These are phyloP conservation scores for Phyllopteryx taeniolatus DNA, from an alignment of 2,113 vertebrate genomes.

Conservation along the genomic window DNA sequence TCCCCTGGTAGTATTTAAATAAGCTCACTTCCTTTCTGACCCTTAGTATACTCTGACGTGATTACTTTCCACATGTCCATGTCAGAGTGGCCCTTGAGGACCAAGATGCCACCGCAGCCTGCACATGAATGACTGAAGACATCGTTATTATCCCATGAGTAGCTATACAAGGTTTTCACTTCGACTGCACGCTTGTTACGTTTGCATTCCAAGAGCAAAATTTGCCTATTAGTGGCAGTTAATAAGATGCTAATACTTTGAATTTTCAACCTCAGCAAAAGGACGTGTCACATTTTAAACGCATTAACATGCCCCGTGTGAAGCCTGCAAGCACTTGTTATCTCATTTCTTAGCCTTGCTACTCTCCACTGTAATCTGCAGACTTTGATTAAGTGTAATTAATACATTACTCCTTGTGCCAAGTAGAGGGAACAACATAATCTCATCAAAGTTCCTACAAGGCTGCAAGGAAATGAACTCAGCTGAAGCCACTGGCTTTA, in stretches of 20 bases:
- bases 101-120: conserved; percentile 9
- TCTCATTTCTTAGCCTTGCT: conserved; percentile 32
- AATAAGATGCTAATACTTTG: conserved; percentile 66
- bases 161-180: conserved; percentile 46
- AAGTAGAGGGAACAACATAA: conserved; percentile 45
- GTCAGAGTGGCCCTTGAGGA: conserved; percentile 25
- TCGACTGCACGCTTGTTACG: conserved; percentile 42
- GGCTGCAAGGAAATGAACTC: conserved; percentile 26
- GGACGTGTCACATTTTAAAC: conserved; percentile 37
- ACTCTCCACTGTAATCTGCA: conserved; percentile 47
- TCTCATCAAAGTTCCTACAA: conserved; percentile 42
- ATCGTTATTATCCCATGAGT: conserved; percentile 54
- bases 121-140: conserved; percentile 41
- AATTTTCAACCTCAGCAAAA: conserved; percentile 64
- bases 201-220: conserved; percentile 61
- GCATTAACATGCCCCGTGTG: conserved; percentile 36
- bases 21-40: conserved; percentile 28
- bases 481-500: conserved; percentile 15
- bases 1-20: conserved; percentile 27
- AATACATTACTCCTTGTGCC: conserved; percentile 52
- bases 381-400: conserved; percentile 60
- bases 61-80: conserved; percentile 39
- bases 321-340: conserved; percentile 21
- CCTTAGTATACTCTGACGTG: conserved; percentile 31
- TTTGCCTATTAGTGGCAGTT: conserved; percentile 61